Evolutionary conservation across 2,113 vertebrate genomes (phyloP).

Genomic region (Raphicerus campestris): DNA sequence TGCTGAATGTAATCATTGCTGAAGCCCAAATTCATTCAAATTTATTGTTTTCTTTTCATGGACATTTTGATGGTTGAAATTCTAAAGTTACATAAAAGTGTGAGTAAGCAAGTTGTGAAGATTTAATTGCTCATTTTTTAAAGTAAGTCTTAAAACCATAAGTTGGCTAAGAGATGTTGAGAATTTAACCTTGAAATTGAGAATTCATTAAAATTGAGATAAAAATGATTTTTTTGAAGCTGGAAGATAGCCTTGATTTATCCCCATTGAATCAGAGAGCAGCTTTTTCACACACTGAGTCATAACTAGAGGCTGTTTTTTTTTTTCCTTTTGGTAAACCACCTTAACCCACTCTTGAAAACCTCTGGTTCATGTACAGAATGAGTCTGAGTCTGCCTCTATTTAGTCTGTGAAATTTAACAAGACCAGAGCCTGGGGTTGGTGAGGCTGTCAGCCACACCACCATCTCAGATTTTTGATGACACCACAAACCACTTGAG

Average conservation of each 20-base stretch:
- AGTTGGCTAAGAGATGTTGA: constrained; percentile 10
- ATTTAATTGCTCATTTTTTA: not conserved
- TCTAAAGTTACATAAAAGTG: constrained; percentile 36
- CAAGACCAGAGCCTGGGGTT: constrained; percentile 55
- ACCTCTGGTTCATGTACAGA: constrained; percentile 17
- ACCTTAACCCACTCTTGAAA: constrained; percentile 55
- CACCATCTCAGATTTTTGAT: constrained; percentile 66
- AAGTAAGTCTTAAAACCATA: constrained; percentile 37
- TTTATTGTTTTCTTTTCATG: constrained; percentile 42
- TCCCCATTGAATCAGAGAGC: constrained; percentile 14
- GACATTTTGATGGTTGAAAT: constrained; percentile 45
- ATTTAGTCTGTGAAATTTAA: constrained; percentile 60
- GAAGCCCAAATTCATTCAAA: constrained; percentile 41
- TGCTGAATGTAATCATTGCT: constrained; percentile 42
- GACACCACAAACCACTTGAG: constrained; percentile 73
- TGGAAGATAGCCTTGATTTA: constrained; percentile 37
- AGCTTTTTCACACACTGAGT: constrained; percentile 61
- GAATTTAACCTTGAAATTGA: not conserved
- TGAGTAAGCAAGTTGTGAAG: constrained; percentile 35
- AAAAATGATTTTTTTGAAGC: constrained; percentile 29
- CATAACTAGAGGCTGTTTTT: not conserved
- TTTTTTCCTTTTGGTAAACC: not conserved
- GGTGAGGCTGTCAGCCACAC: constrained; percentile 61
- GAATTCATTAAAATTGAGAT: constrained; percentile 19
- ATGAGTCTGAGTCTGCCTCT: constrained; percentile 49